Evolutionary conservation across 2,113 vertebrate species (phyloP).

Genomic region (Colistium nudipinnis): DNA sequence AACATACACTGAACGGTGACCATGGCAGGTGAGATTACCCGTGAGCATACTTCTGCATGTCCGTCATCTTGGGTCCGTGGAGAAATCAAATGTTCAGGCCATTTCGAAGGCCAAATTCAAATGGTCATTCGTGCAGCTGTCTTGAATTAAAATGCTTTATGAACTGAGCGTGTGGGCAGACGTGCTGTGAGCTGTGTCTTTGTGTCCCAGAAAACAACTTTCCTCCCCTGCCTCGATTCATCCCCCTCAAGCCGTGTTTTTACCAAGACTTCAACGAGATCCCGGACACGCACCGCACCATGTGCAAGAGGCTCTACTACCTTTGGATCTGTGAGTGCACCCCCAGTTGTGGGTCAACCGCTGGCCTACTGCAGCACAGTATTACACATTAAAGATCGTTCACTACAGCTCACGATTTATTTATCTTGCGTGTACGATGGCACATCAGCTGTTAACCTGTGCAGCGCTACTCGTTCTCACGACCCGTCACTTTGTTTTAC

Average conservation of each 20-base stretch:
- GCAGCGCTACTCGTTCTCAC: neutral
- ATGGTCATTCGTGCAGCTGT: constrained; percentile 13
- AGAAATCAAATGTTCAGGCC: neutral
- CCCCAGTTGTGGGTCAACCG: neutral
- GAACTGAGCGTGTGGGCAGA: constrained; percentile 11
- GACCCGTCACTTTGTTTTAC: constrained; percentile 58
- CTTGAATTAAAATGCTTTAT: constrained; percentile 24
- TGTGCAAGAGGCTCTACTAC: constrained; percentile 96
- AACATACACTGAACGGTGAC: constrained; percentile 43
- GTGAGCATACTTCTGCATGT: neutral
- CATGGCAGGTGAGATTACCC: constrained; percentile 78
- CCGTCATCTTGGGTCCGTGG: neutral
- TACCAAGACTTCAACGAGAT: constrained; percentile 98
- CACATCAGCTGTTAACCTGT: neutral
- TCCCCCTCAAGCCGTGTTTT: constrained; percentile 97
- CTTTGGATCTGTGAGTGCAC: constrained; percentile 95
- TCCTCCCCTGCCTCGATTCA: constrained; percentile 93
- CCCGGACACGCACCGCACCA: constrained; percentile 88
- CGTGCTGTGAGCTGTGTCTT: constrained; percentile 18
- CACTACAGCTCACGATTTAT: neutral
- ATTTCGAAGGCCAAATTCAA: neutral
- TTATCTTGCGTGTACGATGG: neutral
- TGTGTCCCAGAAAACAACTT: constrained; percentile 93
- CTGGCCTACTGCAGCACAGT: neutral
- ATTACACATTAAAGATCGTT: neutral